Conservation (phyloP, 2,113 vertebrate genomes). For the Myotis yumanensis region DNA sequence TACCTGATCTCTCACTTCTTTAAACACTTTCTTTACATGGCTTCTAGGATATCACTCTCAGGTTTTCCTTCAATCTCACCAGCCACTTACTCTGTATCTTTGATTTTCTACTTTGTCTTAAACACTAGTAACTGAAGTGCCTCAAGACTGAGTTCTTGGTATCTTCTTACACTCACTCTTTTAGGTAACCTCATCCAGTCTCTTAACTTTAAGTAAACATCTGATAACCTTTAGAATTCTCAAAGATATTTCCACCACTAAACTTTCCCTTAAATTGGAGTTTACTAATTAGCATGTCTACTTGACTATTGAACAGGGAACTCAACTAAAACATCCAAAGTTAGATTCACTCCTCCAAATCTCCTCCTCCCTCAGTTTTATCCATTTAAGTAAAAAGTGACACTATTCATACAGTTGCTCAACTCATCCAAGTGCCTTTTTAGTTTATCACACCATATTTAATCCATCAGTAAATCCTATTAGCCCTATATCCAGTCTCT, state of each 20-base stretch:
- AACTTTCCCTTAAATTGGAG: slow-evolving; percentile 1
- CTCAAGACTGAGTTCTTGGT: background rate
- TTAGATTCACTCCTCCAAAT: background rate
- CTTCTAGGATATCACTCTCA: background rate
- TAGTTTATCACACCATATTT: background rate
- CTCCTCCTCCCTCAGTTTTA: background rate
- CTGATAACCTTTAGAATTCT: background rate
- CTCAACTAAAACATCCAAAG: background rate
- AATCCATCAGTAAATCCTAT: background rate
- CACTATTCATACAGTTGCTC: background rate
- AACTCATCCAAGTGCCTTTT: background rate
- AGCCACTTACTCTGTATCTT: background rate
- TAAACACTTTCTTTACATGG: background rate
- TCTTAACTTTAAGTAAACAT: slow-evolving; percentile 43
- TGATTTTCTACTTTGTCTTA: background rate
- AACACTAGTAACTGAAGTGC: background rate
- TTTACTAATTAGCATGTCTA: background rate
- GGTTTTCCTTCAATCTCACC: slow-evolving; percentile 10
- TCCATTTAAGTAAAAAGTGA: background rate
- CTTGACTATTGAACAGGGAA: background rate
- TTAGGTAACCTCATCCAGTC: background rate
- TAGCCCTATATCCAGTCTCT: background rate
- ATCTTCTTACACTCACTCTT: background rate
- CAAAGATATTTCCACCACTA: background rate
- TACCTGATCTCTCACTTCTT: background rate